Conservation (phyloP, 2,113 vertebrate genomes). For the Catharus bicknelli region DNA sequence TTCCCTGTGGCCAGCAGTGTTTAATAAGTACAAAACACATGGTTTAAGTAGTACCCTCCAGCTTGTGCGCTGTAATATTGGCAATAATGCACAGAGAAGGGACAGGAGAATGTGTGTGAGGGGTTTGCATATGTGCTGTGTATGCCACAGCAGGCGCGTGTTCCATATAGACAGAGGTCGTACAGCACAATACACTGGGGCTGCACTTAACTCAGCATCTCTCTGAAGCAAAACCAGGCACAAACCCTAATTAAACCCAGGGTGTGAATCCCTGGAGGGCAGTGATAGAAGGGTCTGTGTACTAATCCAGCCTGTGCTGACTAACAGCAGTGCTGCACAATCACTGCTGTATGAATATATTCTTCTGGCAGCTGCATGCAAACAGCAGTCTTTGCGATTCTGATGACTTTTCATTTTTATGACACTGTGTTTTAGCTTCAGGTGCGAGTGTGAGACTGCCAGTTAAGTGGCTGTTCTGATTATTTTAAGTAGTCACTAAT, state of each 20-base stretch:
- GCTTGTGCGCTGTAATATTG: not conserved
- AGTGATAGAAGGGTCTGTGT: slow-evolving; percentile 35
- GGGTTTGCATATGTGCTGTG: not conserved
- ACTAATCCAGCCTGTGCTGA: slow-evolving; percentile 61
- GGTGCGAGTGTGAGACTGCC: slow-evolving; percentile 34
- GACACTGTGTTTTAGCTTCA: slow-evolving; percentile 59
- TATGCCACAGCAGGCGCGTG: not conserved
- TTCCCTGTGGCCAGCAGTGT: slow-evolving; percentile 27
- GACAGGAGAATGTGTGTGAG: not conserved
- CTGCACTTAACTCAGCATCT: slow-evolving; percentile 7
- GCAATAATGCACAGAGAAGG: slow-evolving; percentile 17
- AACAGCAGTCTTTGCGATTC: slow-evolving; percentile 2
- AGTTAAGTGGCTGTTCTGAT: slow-evolving; percentile 53
- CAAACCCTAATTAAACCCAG: slow-evolving; percentile 52
- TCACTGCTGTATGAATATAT: slow-evolving; percentile 33
- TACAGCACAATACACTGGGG: not conserved
- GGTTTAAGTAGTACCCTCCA: slow-evolving; percentile 27
- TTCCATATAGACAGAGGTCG: not conserved
- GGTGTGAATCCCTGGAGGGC: slow-evolving; percentile 45
- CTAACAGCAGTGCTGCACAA: slow-evolving; percentile 42
- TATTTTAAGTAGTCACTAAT: slow-evolving; percentile 54
- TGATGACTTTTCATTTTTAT: slow-evolving; percentile 57
- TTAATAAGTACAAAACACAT: slow-evolving; percentile 51
- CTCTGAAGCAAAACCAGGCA: slow-evolving; percentile 49
- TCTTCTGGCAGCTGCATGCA: slow-evolving; percentile 62